Conservation (phyloP, 2,888 invertebrate species). For the Macaria notata region DNA sequence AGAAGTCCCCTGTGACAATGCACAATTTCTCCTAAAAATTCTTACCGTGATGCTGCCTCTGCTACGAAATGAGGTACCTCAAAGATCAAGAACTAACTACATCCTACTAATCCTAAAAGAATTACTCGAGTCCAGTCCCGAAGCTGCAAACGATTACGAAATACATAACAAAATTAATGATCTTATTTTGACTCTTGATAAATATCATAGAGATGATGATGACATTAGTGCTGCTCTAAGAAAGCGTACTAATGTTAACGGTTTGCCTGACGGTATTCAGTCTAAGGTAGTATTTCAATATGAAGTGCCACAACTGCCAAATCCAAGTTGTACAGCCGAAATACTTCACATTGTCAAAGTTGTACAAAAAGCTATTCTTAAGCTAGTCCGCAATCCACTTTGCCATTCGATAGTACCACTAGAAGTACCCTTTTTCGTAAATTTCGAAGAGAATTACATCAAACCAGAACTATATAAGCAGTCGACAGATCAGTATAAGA, state of each 20-base stretch:
- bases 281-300: constrained; percentile 39
- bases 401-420: constrained; percentile 1
- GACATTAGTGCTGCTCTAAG: constrained; percentile 1
- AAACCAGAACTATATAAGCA: constrained; percentile 3
- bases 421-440: neutral
- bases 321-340: constrained; percentile 40
- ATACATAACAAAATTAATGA: constrained; percentile 28
- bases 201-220: constrained; percentile 9
- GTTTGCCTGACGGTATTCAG: constrained; percentile 9
- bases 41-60: constrained; percentile 21
- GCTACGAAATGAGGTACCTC: constrained; percentile 19
- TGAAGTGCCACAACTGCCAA: constrained; percentile 34
- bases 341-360: constrained; percentile 38
- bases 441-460: neutral
- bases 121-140: constrained; percentile 18
- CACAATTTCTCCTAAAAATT: constrained; percentile 15
- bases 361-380: constrained; percentile 38
- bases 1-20: constrained; percentile 19
- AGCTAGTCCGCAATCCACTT: constrained; percentile 25
- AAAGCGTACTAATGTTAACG: neutral
- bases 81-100: constrained; percentile 16
- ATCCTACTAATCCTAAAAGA: constrained; percentile 20
- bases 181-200: constrained; percentile 27
- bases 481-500: neutral
- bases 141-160: constrained; percentile 17